Evolutionary conservation across 1,140 invertebrate genomes (phyloP).

Genomic region (Drosophila bocki): DNA sequence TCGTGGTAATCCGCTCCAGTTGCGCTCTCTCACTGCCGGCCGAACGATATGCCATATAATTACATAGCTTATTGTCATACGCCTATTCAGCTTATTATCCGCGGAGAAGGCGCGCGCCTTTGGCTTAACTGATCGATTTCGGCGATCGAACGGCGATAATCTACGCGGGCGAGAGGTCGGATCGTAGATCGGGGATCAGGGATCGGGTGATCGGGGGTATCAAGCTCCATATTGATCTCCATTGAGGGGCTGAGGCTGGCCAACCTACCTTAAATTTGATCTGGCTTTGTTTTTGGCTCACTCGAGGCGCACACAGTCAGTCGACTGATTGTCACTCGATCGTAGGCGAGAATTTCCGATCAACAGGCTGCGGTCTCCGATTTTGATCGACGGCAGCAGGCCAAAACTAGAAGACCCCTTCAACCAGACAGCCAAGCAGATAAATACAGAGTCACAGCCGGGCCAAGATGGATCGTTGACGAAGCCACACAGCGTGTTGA

Average conservation of each 20-base stretch:
- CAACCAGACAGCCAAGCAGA: constrained; percentile 25
- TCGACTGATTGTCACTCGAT: constrained; percentile 75
- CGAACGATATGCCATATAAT: constrained; percentile 75
- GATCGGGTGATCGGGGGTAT: constrained; percentile 1
- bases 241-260: constrained; percentile 64
- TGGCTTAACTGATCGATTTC: constrained; percentile 79
- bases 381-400: constrained; percentile 78
- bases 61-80: constrained; percentile 83
- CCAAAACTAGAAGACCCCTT: constrained; percentile 60
- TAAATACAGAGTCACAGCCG: constrained; percentile 15
- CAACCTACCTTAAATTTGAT: constrained; percentile 66
- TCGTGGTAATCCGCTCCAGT: constrained; percentile 66
- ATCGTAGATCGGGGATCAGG: constrained; percentile 9
- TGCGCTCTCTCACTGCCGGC: constrained; percentile 54
- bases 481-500: constrained; percentile 84
- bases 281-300: constrained; percentile 58
- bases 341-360: constrained; percentile 83
- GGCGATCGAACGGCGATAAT: constrained; percentile 73
- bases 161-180: constrained; percentile 18
- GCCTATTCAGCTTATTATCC: constrained; percentile 82
- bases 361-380: constrained; percentile 61
- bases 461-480: constrained; percentile 81
- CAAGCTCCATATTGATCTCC: constrained; percentile 55
- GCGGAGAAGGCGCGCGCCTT: constrained; percentile 66
- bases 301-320: constrained; percentile 35